Base-by-base conservation (phyloP, 2,797 vertebrate species). In the Eleutherodactylus coqui region DNA sequence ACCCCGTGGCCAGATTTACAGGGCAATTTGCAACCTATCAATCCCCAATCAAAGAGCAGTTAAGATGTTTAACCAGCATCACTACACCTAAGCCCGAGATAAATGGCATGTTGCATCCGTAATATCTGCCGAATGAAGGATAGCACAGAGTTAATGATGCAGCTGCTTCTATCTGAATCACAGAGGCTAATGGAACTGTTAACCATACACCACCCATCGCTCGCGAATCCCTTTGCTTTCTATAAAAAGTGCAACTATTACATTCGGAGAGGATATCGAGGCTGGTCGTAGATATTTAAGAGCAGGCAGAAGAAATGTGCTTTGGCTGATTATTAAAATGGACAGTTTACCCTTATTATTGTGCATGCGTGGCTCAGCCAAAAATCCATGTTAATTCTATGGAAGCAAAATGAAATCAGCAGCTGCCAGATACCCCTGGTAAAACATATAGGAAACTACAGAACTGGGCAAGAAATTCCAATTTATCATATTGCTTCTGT, bases 51-150 rank as follows among this genome's bases (percentile, higher is more conserved):
- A 72, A 82, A 73, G 34, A 82, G 80, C 62, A 72, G 64, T 69
- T 53, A 64, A 82, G 64, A 82, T 72, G 80, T 82, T 82, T 82
- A 82, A 82, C 47, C 80, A 82, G 67, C 82, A 29, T 83, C 82
- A 58, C 70, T 83, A 83, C 53, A 55, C 69, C 81, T 53, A 34
- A n/a, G 69, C 69, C 70, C 17, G 38, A 70, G 82, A 75, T 83
- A 62, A 83, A 83, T 75, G 82, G 82, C 70, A 83, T 49, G 45
- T 82, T 82, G 47, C 79, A 67, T 60, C 78, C n/a, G 14, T 82
- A 62, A 49, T 82, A 49, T 67, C 64, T 82, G 64, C 60, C 60
- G 24, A 53, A 27, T 75, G 70, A 60, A 36, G 69, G 82, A 75
- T 75, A 75, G 55, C 38, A 34, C 51, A 58, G 82, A 83, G 70